Evolutionary conservation across 2,113 vertebrate species (phyloP).

Genomic region (Cheirogaleus medius): DNA sequence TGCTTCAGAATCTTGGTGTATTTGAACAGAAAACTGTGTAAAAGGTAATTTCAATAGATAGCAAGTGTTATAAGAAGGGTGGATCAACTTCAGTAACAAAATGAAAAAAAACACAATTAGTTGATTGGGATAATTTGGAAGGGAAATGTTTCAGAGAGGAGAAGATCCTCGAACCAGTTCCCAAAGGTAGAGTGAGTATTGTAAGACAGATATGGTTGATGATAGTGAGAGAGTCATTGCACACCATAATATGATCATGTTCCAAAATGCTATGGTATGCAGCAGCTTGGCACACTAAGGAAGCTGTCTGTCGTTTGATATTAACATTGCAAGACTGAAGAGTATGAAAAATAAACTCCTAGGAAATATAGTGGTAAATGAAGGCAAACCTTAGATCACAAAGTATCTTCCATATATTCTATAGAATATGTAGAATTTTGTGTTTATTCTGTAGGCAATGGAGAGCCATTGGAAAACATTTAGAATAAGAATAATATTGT

Average conservation of each 20-base stretch:
- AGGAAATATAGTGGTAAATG: not conserved
- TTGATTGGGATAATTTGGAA: not conserved
- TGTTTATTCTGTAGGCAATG: not conserved
- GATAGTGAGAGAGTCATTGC: not conserved
- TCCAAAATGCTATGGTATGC: too few species aligned
- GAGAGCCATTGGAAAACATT: not conserved
- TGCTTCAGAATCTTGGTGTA: not conserved
- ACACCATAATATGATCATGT: fast-evolving
- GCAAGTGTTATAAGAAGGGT: not conserved
- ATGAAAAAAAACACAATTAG: not conserved
- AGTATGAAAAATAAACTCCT: not conserved
- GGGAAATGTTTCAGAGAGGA: not conserved
- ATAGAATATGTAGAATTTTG: not conserved
- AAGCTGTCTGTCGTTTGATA: not conserved
- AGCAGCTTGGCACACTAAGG: not conserved
- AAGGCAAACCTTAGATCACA: not conserved
- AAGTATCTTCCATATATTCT: not conserved
- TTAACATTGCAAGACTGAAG: not conserved
- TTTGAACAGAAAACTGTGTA: not conserved
- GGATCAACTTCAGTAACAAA: not conserved
- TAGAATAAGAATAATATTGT: not conserved
- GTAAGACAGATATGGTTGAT: not conserved
- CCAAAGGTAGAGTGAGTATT: not conserved
- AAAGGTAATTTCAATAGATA: not conserved
- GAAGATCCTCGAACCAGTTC: not conserved